A percentile compares a stretch with the other conserved stretches of the same genome.
Evolutionary conservation across 2,888 invertebrate species (phyloP).

Genomic region (Oscheius sp.): DNA sequence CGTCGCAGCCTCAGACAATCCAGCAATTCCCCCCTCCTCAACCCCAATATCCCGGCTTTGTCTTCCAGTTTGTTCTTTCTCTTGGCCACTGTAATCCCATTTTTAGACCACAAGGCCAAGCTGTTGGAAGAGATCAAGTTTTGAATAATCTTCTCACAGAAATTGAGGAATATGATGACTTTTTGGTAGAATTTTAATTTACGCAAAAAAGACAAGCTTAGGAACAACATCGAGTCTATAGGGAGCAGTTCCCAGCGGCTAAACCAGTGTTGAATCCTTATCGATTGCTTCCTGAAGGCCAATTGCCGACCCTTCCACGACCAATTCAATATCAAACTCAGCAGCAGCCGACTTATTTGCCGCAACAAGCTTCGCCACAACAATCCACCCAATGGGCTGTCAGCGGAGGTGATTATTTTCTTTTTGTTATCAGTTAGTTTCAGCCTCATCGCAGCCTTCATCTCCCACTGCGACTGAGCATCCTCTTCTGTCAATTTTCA

Average conservation of each 20-base stretch:
- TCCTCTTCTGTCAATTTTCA: slow-evolving; percentile 27
- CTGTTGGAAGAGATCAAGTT: slow-evolving; percentile 39
- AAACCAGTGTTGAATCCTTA: slow-evolving; percentile 45
- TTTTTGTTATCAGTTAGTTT: background rate
- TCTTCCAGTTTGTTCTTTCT: slow-evolving; percentile 14
- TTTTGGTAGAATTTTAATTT: slow-evolving; percentile 34
- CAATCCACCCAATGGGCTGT: background rate
- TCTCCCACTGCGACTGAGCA: slow-evolving; percentile 7
- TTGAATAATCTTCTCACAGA: slow-evolving; percentile 45
- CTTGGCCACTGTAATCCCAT: too few species aligned
- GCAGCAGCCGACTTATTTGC: background rate
- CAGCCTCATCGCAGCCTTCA: background rate
- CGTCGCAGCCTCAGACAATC: background rate
- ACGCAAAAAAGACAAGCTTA: slow-evolving; percentile 16
- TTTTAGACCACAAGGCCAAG: slow-evolving; percentile 43
- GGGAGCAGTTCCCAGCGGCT: slow-evolving; percentile 38
- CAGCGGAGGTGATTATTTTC: background rate
- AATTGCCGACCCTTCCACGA: slow-evolving; percentile 41
- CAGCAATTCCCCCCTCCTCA: background rate
- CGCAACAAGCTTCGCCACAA: slow-evolving; percentile 3
- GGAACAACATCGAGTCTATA: slow-evolving; percentile 47
- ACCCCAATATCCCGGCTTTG: slow-evolving; percentile 20
- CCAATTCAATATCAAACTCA: slow-evolving; percentile 22
- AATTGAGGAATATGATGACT: slow-evolving; percentile 55
- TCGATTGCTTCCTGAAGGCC: slow-evolving; percentile 43